Evolutionary conservation across 2,888 invertebrate genomes (phyloP), one percentile per base, ranked within the genome.

Genomic region (Dicranocentrus wangi): DNA sequence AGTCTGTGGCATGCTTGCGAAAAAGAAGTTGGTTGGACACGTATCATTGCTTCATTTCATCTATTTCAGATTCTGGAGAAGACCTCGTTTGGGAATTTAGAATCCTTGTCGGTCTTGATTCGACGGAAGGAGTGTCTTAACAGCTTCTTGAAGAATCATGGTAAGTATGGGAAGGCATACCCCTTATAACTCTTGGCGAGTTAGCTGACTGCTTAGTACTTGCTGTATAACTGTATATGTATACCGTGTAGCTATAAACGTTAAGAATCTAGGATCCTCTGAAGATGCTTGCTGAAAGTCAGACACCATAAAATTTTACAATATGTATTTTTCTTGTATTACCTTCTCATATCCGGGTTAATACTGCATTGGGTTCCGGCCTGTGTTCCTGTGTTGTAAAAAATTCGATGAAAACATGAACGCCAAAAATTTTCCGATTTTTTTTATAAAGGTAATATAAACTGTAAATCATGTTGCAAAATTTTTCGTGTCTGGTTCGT

Each of bases 21-120:
- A 2, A 51, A 51, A n/a, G 15, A 51, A 51, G 19, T 51, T 7
- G 5, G 32, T 51, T 51, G 51, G 51, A 51, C 51, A 51, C 51
- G 51, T 51, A 51, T 51, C 51, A 19, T 51, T 51, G 19, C 19
- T n/a, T 51, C 51, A 51, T 55, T 47, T 63, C 27, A 27, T 28
- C 47, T 61, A 5, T 71, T 61, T n/a, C 51, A 72, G 79, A 72
- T 79, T 43, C 79, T 79, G 65, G 71, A 72, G 58, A 72, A 71
- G 53, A 60, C 17, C 51, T 72, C 79, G 15, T 65, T 55, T 53
- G 79, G 79, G 25, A 79, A 66, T 72, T 65, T 79, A 47, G 66
- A 66, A 27, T 71, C 71, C 63, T 66, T 79, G 58, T 79, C 32
- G 10, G 66, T 66, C n/a, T n/a, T 79, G 10, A 13, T 79, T 21